A percentile compares a stretch with the other conserved stretches of the same genome.
Conservation (phyloP, 2,113 vertebrate species). For the Phrynosoma platyrhinos region DNA sequence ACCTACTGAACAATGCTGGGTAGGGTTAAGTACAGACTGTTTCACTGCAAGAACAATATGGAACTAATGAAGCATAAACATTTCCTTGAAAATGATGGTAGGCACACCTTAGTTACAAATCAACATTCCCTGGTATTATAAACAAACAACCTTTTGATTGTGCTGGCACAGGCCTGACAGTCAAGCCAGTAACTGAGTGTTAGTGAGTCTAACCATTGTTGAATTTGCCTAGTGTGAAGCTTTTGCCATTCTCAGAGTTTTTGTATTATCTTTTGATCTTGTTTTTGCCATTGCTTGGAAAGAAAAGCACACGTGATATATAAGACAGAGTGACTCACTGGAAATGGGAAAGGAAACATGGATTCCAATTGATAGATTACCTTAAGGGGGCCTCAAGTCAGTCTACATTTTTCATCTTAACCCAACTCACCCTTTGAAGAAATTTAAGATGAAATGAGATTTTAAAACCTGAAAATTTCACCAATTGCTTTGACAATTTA, state of each 20-base stretch:
- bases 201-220: background rate
- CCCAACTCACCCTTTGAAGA: background rate
- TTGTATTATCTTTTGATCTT: background rate
- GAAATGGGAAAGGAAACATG: background rate
- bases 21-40: background rate
- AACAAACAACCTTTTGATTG: background rate
- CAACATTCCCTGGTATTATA: background rate
- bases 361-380: background rate
- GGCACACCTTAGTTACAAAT: slow-evolving; percentile 8
- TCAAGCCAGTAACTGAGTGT: background rate
- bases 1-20: background rate
- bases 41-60: background rate
- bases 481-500: background rate
- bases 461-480: background rate
- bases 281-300: background rate
- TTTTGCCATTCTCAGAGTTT: background rate
- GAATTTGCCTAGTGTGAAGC: background rate
- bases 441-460: background rate
- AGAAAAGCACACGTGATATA: background rate
- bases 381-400: background rate
- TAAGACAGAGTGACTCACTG: background rate
- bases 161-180: background rate
- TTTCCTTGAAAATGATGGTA: slow-evolving; percentile 9
- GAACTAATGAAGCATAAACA: background rate
- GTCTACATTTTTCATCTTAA: background rate